phyloP scores from a whole-genome alignment of 2,888 invertebrate genomes.

The Eupithecia tripunctaria region DNA sequence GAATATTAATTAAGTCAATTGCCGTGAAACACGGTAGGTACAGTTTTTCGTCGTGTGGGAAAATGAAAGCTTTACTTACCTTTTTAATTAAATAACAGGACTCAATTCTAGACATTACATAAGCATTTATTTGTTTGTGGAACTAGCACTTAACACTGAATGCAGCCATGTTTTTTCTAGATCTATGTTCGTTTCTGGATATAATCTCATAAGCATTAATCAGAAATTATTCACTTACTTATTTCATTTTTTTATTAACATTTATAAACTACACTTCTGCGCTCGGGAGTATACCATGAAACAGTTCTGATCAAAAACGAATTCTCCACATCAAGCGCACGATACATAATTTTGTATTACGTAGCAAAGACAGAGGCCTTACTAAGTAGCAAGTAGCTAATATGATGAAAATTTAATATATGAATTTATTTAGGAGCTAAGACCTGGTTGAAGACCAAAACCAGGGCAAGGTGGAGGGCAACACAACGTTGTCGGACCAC shows the following conservation, averaged over 20 bases:
- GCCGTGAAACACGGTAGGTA: neutral
- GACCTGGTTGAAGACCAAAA: slow-evolving; percentile 56
- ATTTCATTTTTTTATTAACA: no score
- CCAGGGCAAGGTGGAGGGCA: slow-evolving; percentile 62
- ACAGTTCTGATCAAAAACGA: neutral
- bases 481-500: slow-evolving; percentile 57
- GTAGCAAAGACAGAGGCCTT: neutral
- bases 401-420: neutral
- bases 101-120: neutral
- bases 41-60: neutral
- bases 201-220: no score
- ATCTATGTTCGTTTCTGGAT: neutral
- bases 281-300: neutral
- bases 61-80: neutral
- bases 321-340: neutral
- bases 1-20: slow-evolving; percentile 46
- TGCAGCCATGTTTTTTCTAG: neutral
- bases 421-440: neutral
- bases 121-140: neutral
- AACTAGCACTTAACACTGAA: no score
- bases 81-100: neutral
- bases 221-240: no score
- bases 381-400: neutral
- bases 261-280: no score
- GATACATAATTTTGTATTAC: neutral